Evolutionary conservation across 2,113 vertebrate genomes (phyloP), one percentile per base, ranked within the genome.

Genomic region (Myodes glareolus): DNA sequence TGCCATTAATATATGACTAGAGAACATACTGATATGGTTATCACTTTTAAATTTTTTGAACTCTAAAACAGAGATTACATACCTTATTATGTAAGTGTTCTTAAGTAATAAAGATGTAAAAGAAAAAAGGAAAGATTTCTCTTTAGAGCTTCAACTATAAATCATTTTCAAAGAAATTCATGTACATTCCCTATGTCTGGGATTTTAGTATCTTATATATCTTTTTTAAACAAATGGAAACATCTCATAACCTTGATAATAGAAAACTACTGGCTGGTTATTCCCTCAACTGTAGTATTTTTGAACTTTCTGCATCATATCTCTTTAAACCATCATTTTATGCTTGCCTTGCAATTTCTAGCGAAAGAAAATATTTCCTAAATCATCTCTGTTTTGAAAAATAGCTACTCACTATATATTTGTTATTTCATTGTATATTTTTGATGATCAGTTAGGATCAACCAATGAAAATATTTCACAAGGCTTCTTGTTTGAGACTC

Each of bases 101-200:
- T 88, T 88, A 94, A 97, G 84, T 88, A 94, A 97, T 80, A 90
- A 67, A 97, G 78, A 88, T 88, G 1, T 88, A 94, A 95, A 97
- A 84, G 84, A 76, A 90, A 88, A 50, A 73, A 72, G 45, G 65
- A 52, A 94, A 12, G 7, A 92, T 94, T 95, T 96, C 58, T 77
- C 61, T 97, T 39, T 31, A 91, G 77, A 87, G 39, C 42, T 88
- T 97, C 96, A 97, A 95, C 85, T 88, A 93, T 95, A 94, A 94
- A 94, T 98, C 95, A 97, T 94, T 97, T 95, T 95, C 86, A 91
- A 81, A 88, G 39, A 93, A 97, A 97, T 95, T 94, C 96, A 88
- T 78, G 1, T 50, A 19, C 29, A 65, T 90, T 88, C 42, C 42
- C 63, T 65, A 65, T 29, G 9, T 75, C 50, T 96, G 45, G 65